Evolutionary conservation across 2,888 invertebrate genomes (phyloP), one percentile per base, ranked within the genome.

Genomic region (Nebria salina): DNA sequence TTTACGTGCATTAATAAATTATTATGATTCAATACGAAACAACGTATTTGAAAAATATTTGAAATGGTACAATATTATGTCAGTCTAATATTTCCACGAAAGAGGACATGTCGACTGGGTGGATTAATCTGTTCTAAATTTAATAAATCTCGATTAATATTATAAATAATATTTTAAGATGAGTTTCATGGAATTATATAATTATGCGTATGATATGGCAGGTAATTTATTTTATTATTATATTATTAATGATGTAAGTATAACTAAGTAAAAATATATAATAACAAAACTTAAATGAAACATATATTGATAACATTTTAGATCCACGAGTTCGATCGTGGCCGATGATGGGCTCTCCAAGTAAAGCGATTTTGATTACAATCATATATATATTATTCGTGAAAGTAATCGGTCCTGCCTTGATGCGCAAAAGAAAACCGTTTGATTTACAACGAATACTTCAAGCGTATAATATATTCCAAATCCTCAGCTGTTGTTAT

Each of bases 381-480:
- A 79, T 88, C 68, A 86, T 90, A 72, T 92, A 92, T 85, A 83
- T 92, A 73, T 85, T 87, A 65, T 89, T 91, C 84, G 89, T 93
- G 65, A 87, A 89, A 70, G 89, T 90, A 34, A 86, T 89, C 83
- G 90, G 92, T 25, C 93, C 93, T 8, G 86, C 87, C 13, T 91
- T 91, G 84, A 97, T 97, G 97, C 90, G 90, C 85, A 88, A 92
- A 84, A 91, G 94, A 77, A 90, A 91, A 83, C 91, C 97, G 0
- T 94, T 92, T 86, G 88, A 93, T 11, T 88, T 97, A 43, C 92
- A 92, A 83, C 90, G 87, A 1, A 86, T 94, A 54, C 93, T 97
- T 83, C 91, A 93, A 82, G 89, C 91, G 85, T 97, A 97, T 89
- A 97, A 97, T 87, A 88, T 95, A n/a, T 87, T 93, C 75, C 97